These are phyloP conservation scores for Brachyrhaphis roseni DNA, from an alignment of 2,797 vertebrate species.

Conservation along the genomic window DNA sequence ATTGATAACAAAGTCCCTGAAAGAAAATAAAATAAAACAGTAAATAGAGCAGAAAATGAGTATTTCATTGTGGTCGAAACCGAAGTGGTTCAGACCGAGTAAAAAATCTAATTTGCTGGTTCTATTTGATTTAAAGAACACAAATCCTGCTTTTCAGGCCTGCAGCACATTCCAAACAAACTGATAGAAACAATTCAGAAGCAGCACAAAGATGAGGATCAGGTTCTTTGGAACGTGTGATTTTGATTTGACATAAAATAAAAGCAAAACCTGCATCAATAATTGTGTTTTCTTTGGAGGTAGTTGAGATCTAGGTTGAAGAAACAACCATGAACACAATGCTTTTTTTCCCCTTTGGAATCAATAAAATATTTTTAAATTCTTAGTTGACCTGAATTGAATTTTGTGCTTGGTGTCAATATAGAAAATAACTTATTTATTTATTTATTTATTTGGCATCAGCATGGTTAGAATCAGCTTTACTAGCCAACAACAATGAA, in stretches of 20 bases:
- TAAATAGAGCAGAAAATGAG: background rate
- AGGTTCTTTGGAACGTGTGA: background rate
- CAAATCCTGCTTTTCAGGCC: background rate
- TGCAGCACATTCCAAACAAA: background rate
- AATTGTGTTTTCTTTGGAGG: background rate
- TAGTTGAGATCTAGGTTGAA: background rate
- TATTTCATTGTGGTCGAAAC: background rate
- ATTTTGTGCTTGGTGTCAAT: background rate
- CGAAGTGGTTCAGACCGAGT: background rate
- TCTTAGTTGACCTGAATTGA: no score
- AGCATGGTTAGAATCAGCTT: background rate
- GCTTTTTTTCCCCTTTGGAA: no score
- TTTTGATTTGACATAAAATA: background rate
- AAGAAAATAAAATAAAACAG: background rate
- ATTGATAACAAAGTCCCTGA: background rate
- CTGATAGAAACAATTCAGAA: background rate
- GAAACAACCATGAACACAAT: background rate
- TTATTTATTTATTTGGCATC: background rate
- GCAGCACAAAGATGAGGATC: background rate
- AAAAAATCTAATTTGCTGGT: background rate
- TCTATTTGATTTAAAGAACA: background rate
- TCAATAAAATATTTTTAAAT: no score
- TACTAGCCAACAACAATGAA: background rate
- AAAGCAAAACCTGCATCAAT: background rate
- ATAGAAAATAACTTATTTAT: background rate